Percentiles rank a stretch among this genome's conserved stretches.
Evolutionary conservation across 2,113 vertebrate genomes (phyloP).

Genomic region (Chrysemys picta): DNA sequence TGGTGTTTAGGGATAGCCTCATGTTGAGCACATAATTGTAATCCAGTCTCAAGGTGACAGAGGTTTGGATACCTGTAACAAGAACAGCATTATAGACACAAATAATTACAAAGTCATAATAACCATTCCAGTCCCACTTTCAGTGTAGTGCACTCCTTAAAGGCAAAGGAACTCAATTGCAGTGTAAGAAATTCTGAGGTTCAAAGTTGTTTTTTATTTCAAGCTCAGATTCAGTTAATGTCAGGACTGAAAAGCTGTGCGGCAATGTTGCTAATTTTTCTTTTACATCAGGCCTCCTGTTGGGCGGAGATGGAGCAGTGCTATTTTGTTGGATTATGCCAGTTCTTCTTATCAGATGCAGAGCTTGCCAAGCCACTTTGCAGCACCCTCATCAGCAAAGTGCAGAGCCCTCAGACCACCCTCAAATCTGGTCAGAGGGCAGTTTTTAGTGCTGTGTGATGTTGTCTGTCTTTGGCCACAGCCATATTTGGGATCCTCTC

Average conservation of each 20-base stretch:
- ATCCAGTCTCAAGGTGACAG: not conserved
- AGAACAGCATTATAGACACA: not conserved
- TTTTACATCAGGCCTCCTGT: not conserved
- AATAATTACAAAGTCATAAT: not conserved
- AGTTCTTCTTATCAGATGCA: no score
- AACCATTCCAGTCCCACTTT: not conserved
- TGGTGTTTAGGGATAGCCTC: not conserved
- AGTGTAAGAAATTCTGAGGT: not conserved
- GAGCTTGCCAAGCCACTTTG: no score
- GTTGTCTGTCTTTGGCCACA: no score
- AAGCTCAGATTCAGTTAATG: rapidly evolving
- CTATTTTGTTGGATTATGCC: not conserved
- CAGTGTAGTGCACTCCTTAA: not conserved
- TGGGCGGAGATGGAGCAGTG: not conserved
- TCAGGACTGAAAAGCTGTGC: not conserved
- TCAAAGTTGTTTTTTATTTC: not conserved
- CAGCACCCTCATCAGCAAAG: no score
- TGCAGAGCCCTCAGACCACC: no score
- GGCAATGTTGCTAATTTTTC: not conserved
- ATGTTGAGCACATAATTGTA: not conserved
- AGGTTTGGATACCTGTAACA: not conserved
- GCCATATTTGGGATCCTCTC: no score
- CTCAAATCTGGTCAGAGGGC: no score
- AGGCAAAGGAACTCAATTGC: not conserved
- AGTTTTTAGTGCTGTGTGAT: no score